These are phyloP conservation scores for Laticauda laticaudata DNA, from an alignment of 2,113 vertebrate species.

Conservation along the genomic window DNA sequence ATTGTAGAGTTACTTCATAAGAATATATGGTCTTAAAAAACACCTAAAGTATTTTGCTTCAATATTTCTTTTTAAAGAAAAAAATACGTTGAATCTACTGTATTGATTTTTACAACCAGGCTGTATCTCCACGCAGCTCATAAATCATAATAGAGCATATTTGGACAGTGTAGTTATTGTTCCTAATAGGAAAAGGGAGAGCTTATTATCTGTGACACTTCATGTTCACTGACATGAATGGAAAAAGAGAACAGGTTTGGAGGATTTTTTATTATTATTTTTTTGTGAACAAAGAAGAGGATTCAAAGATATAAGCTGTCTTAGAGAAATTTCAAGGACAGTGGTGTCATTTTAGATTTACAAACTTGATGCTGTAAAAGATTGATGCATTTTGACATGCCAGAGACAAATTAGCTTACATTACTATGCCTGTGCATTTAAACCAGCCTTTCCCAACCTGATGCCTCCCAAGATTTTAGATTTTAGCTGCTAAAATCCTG, in stretches of 20 bases:
- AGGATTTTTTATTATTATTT: not conserved
- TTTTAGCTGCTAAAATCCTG: not conserved
- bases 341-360: conserved; percentile 4
- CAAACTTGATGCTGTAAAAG: not conserved
- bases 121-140: conserved; percentile 26
- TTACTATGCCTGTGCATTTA: not conserved
- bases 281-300: not conserved
- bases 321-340: conserved; percentile 11
- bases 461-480: not conserved
- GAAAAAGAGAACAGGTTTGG: not conserved
- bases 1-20: not conserved
- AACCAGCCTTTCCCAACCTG: not conserved
- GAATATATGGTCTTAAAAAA: conserved; percentile 35
- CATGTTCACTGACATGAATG: not conserved
- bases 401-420: not conserved
- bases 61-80: not conserved
- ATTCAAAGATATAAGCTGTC: conserved; percentile 10
- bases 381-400: conserved; percentile 19
- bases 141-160: conserved; percentile 4
- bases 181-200: conserved; percentile 19
- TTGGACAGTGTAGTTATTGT: conserved; percentile 12
- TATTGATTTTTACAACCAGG: conserved; percentile 43
- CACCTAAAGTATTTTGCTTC: conserved; percentile 21
- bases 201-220: not conserved
- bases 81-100: not conserved